A percentile compares a stretch with the other conserved stretches of the same genome.
Conservation (phyloP, 1,140 invertebrate species). For the Eciton burchellii region DNA sequence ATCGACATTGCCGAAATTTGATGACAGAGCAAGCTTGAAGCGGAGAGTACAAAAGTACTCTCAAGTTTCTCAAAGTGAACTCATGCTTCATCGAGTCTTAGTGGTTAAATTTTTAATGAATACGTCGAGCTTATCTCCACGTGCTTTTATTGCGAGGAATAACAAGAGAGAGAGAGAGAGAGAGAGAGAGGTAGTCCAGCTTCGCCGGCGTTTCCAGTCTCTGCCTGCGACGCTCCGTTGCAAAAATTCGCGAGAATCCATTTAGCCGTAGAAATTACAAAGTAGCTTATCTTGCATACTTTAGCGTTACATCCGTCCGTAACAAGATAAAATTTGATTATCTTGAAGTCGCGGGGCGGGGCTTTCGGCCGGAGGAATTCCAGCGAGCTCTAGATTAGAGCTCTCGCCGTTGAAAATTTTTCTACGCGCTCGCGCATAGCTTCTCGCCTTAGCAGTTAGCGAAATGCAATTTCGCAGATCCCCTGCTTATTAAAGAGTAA, state of each 20-base stretch:
- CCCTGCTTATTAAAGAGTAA: not conserved
- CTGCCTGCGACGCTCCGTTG: not conserved
- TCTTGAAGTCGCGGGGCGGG: not conserved
- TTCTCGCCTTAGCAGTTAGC: not conserved
- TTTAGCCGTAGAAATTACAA: constrained; percentile 67
- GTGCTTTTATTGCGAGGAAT: constrained; percentile 9
- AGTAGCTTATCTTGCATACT: constrained; percentile 68
- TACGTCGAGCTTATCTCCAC: constrained; percentile 11
- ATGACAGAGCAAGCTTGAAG: not conserved
- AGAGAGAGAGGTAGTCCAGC: constrained; percentile 7
- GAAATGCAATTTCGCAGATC: not conserved
- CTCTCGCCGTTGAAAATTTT: not conserved
- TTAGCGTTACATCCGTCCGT: not conserved
- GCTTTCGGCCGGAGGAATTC: not conserved
- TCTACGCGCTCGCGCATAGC: no score
- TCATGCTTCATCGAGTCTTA: no score
- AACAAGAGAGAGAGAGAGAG: constrained; percentile 2
- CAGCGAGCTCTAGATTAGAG: constrained; percentile 15
- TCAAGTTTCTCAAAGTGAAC: constrained; percentile 12
- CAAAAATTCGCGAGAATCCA: constrained; percentile 46
- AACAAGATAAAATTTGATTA: constrained; percentile 37
- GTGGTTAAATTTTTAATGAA: not conserved
- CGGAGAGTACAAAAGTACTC: not conserved
- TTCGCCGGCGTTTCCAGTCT: not conserved
- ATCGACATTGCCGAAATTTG: constrained; percentile 23